phyloP scores from a whole-genome alignment of 1,140 invertebrate genomes.

The Cardiocondyla obscurior region DNA sequence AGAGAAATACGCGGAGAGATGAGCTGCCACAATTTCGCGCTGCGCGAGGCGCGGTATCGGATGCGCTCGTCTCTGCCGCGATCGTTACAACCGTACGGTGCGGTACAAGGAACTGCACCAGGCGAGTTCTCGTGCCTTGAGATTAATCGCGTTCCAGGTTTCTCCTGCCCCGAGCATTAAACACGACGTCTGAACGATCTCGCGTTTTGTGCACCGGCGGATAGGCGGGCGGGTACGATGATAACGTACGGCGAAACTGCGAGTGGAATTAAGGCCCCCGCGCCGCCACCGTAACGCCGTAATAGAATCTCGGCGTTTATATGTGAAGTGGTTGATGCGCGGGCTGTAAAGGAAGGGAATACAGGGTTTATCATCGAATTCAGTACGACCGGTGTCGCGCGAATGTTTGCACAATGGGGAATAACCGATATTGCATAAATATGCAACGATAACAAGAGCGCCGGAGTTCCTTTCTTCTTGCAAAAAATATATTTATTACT shows the following conservation, averaged over 20 bases:
- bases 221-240: slow-evolving; percentile 42
- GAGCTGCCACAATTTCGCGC: slow-evolving; percentile 34
- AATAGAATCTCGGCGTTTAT: slow-evolving; percentile 58
- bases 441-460: background rate
- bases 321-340: slow-evolving; percentile 39
- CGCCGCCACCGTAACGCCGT: background rate
- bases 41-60: slow-evolving; percentile 22
- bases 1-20: background rate
- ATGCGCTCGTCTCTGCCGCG: slow-evolving; percentile 59
- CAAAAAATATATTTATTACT: too few relatives aligned
- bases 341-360: slow-evolving; percentile 2
- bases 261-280: slow-evolving; percentile 61
- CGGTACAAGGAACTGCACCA: slow-evolving; percentile 52
- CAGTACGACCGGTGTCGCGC: background rate
- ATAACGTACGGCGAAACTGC: slow-evolving; percentile 64
- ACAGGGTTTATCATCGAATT: slow-evolving; percentile 40
- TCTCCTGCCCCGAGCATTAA: slow-evolving; percentile 56
- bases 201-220: slow-evolving; percentile 47
- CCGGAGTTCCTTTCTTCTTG: background rate
- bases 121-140: slow-evolving; percentile 55
- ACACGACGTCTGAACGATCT: slow-evolving; percentile 67
- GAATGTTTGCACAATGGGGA: slow-evolving; percentile 3
- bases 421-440: background rate
- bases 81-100: slow-evolving; percentile 65
- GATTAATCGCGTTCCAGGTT: slow-evolving; percentile 64